phyloP scores from a whole-genome alignment of 2,888 invertebrate species.

The Hirtodrosophila histrioides region DNA sequence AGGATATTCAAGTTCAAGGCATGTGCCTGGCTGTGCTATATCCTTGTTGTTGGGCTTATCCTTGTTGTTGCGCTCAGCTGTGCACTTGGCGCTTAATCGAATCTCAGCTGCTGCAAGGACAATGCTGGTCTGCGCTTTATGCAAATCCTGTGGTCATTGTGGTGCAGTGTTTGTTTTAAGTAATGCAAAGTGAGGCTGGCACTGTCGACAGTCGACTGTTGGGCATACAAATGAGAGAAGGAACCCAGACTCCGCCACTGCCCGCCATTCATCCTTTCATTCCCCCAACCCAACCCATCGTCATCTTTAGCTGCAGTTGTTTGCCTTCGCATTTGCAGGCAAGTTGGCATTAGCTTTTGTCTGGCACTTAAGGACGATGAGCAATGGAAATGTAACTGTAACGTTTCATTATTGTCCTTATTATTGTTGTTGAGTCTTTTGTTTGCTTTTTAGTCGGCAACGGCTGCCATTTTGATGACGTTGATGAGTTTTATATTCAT shows the following conservation, averaged over 20 bases:
- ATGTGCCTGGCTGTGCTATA: slow-evolving; percentile 21
- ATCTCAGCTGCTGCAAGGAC: slow-evolving; percentile 61
- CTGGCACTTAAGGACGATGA: slow-evolving; percentile 58
- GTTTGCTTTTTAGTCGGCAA: slow-evolving; percentile 44
- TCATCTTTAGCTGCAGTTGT: slow-evolving; percentile 29
- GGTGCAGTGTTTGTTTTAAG: slow-evolving; percentile 55
- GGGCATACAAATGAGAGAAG: slow-evolving; percentile 32
- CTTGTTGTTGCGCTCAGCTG: slow-evolving; percentile 5
- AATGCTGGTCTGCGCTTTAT: slow-evolving; percentile 61
- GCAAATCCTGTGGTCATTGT: slow-evolving; percentile 72
- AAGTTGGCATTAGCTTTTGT: slow-evolving; percentile 51
- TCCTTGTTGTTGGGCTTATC: slow-evolving; percentile 17
- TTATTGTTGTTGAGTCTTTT: slow-evolving; percentile 28
- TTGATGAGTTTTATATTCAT: slow-evolving; percentile 72
- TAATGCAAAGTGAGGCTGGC: slow-evolving; percentile 52
- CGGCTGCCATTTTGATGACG: slow-evolving; percentile 62
- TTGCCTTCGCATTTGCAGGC: slow-evolving; percentile 35
- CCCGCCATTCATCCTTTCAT: neutral
- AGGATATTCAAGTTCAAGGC: slow-evolving; percentile 51
- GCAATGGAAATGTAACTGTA: slow-evolving; percentile 58
- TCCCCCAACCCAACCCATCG: neutral
- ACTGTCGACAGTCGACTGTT: slow-evolving; percentile 7
- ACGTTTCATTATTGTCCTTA: slow-evolving; percentile 67
- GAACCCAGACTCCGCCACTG: neutral
- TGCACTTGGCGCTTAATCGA: slow-evolving; percentile 61